These are phyloP conservation scores for Chelonia mydas DNA, from an alignment of 2,797 vertebrate genomes.

Conservation along the genomic window DNA sequence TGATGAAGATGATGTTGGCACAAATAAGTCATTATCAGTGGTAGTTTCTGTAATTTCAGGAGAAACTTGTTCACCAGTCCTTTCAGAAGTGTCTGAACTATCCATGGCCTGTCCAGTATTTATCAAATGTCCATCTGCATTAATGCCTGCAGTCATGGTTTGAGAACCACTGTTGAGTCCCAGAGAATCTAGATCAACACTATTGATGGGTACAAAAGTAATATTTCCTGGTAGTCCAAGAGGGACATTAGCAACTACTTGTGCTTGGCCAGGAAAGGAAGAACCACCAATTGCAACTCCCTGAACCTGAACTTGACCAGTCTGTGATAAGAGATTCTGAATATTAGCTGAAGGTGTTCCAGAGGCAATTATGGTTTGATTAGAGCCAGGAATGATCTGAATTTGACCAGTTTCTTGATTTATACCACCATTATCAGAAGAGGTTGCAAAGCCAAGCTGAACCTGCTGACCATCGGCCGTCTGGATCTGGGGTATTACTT, in stretches of 20 bases:
- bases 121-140: slow-evolving; percentile 97
- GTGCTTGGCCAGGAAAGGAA: slow-evolving; percentile 95
- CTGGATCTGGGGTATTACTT: slow-evolving; percentile 99
- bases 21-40: slow-evolving; percentile 93
- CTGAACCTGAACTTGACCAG: slow-evolving; percentile 95
- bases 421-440: slow-evolving; percentile 91
- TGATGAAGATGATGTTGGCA: slow-evolving; percentile 94
- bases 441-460: slow-evolving; percentile 94
- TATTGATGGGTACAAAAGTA: slow-evolving; percentile 99
- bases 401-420: slow-evolving; percentile 97
- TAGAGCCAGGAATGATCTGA: slow-evolving; percentile 95
- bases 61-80: slow-evolving; percentile 91
- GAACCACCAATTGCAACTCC: slow-evolving; percentile 95
- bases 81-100: slow-evolving; percentile 90
- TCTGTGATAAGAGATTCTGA: slow-evolving; percentile 96
- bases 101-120: slow-evolving; percentile 90
- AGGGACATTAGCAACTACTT: slow-evolving; percentile 98
- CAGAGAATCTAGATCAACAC: slow-evolving; percentile 97
- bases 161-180: slow-evolving; percentile 95
- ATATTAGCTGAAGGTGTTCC: slow-evolving; percentile 90
- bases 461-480: slow-evolving; percentile 92
- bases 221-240: slow-evolving; percentile 98
- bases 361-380: slow-evolving; percentile 91
- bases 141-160: slow-evolving; percentile 97
- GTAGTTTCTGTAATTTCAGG: slow-evolving; percentile 92